Conservation (phyloP, 1,140 invertebrate genomes). For the Drosophila littoralis region DNA sequence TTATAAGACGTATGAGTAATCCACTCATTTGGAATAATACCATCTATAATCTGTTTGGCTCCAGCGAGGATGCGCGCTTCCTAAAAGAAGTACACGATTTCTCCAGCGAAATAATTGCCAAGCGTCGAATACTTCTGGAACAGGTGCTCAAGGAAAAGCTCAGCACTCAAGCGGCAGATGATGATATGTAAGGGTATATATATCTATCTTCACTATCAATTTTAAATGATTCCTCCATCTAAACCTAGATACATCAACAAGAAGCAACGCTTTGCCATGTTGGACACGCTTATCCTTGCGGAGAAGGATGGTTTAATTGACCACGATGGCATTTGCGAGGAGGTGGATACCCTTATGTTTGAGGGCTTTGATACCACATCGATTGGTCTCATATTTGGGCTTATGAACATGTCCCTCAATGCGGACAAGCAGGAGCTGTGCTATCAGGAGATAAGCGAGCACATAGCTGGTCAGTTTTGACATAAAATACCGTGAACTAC, state of each 20-base stretch:
- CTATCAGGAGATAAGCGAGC: slow-evolving; percentile 82
- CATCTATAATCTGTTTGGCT: slow-evolving; percentile 57
- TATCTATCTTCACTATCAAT: too few species aligned
- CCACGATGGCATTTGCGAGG: slow-evolving; percentile 90
- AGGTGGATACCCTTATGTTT: slow-evolving; percentile 94
- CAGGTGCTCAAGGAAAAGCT: slow-evolving; percentile 19
- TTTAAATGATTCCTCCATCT: background rate
- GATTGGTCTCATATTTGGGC: slow-evolving; percentile 86
- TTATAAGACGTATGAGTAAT: slow-evolving; percentile 63
- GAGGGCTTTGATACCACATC: slow-evolving; percentile 91
- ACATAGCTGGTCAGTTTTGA: slow-evolving; percentile 52
- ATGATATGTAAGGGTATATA: slow-evolving; percentile 45
- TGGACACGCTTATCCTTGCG: slow-evolving; percentile 90
- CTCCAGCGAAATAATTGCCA: slow-evolving; percentile 75
- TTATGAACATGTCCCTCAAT: slow-evolving; percentile 87
- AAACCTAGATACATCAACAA: slow-evolving; percentile 51
- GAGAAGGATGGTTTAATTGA: slow-evolving; percentile 85
- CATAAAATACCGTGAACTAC: too few species aligned
- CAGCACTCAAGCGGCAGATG: slow-evolving; percentile 28
- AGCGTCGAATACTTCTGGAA: slow-evolving; percentile 51
- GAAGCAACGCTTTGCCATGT: slow-evolving; percentile 89
- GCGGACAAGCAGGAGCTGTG: slow-evolving; percentile 88
- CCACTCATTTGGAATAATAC: slow-evolving; percentile 58
- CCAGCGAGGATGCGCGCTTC: slow-evolving; percentile 42
- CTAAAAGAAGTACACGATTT: slow-evolving; percentile 64